Evolutionary conservation across 1,140 invertebrate species (phyloP).

Genomic region (Cecropterus lyciades): DNA sequence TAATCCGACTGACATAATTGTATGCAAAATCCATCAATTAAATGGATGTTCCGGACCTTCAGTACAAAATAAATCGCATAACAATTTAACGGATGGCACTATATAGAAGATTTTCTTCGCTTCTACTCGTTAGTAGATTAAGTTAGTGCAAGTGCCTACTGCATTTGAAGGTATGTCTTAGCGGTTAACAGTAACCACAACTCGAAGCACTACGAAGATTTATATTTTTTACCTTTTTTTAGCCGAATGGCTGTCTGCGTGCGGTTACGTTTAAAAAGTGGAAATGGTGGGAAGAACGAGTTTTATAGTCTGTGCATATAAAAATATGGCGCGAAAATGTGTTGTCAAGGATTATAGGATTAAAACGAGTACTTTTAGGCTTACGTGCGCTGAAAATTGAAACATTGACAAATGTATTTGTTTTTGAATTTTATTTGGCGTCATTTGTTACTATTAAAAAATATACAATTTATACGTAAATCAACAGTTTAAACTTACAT

Average conservation of each 20-base stretch:
- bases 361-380: neutral
- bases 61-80: no score
- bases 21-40: no score
- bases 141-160: neutral
- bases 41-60: no score
- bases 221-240: slow-evolving; percentile 18
- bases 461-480: no score
- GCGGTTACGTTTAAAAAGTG: slow-evolving; percentile 11
- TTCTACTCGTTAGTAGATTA: neutral
- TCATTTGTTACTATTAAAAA: no score
- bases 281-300: neutral
- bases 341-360: neutral
- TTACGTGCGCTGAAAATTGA: slow-evolving; percentile 3
- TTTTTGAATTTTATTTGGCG: no score
- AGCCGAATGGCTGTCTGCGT: slow-evolving; percentile 3
- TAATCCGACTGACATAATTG: no score
- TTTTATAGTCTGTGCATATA: slow-evolving; percentile 1
- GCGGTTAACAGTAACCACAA: slow-evolving; percentile 15
- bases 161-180: slow-evolving; percentile 16
- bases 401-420: neutral
- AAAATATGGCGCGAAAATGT: slow-evolving; percentile 2
- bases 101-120: no score
- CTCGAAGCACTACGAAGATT: slow-evolving; percentile 21
- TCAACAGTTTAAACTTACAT: no score
- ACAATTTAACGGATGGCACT: no score